Conservation (phyloP, 2,888 invertebrate species). For the Urechis unicinctus region DNA sequence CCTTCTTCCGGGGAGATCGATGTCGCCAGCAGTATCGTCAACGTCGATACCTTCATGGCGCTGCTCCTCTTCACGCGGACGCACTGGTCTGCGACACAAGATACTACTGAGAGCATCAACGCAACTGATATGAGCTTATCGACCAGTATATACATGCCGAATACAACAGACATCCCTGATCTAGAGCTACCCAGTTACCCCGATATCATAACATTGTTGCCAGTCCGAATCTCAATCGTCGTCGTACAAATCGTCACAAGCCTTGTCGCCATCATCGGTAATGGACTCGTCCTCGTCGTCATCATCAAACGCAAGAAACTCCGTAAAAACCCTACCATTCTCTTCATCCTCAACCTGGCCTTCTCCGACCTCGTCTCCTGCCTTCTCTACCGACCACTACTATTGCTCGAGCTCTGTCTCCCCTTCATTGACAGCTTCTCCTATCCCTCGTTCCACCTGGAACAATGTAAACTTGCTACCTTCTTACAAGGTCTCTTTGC, state of each 20-base stretch:
- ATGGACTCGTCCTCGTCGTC: conserved; percentile 1
- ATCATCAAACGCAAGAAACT: neutral
- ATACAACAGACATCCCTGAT: no score
- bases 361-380: neutral
- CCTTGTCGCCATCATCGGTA: conserved; percentile 2
- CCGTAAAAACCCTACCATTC: neutral
- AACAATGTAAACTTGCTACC: conserved; percentile 1
- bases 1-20: no score
- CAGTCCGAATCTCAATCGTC: neutral
- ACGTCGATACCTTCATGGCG: no score
- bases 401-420: neutral
- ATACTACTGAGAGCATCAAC: no score
- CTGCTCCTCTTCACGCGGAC: no score
- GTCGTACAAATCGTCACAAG: neutral
- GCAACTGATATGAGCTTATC: no score
- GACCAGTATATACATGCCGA: no score
- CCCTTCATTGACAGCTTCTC: neutral
- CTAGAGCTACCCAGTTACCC: no score
- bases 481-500: conserved; percentile 11
- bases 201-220: no score
- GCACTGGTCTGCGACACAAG: no score
- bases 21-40: no score
- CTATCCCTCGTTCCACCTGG: neutral
- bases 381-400: neutral
- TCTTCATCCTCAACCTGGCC: neutral